Evolutionary conservation across 2,797 vertebrate genomes (phyloP).

Genomic region (Hipposideros larvatus): DNA sequence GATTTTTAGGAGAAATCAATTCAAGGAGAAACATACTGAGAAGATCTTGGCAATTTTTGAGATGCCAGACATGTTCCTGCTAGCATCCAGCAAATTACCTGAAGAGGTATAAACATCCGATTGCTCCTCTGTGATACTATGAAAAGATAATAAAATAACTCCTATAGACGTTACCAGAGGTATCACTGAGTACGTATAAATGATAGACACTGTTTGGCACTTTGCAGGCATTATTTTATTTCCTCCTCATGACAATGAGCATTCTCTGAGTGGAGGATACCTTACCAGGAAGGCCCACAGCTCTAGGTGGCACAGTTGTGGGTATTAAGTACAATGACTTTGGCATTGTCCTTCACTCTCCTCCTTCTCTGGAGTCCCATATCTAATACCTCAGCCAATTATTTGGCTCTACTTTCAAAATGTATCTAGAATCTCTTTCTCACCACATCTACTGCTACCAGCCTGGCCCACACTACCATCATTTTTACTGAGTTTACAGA

Average conservation of each 20-base stretch:
- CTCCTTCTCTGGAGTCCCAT: background rate
- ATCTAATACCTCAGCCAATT: background rate
- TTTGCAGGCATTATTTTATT: background rate
- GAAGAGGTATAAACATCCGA: background rate
- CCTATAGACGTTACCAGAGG: background rate
- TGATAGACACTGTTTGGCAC: background rate
- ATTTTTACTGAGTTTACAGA: background rate
- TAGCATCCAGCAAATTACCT: background rate
- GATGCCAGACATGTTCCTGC: background rate
- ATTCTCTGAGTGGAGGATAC: background rate
- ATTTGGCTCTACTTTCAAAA: background rate
- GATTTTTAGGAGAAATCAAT: background rate
- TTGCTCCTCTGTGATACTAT: background rate
- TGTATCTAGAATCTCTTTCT: background rate
- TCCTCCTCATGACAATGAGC: background rate
- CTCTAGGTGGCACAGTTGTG: background rate
- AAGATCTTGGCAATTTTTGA: background rate
- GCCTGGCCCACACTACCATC: background rate
- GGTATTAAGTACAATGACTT: background rate
- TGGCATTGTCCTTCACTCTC: background rate
- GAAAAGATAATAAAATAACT: background rate
- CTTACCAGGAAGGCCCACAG: background rate
- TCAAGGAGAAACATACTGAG: background rate
- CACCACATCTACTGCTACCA: background rate
- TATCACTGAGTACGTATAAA: background rate